Evolutionary conservation across 2,888 invertebrate species (phyloP).

Genomic region (Drosophila neutralis): DNA sequence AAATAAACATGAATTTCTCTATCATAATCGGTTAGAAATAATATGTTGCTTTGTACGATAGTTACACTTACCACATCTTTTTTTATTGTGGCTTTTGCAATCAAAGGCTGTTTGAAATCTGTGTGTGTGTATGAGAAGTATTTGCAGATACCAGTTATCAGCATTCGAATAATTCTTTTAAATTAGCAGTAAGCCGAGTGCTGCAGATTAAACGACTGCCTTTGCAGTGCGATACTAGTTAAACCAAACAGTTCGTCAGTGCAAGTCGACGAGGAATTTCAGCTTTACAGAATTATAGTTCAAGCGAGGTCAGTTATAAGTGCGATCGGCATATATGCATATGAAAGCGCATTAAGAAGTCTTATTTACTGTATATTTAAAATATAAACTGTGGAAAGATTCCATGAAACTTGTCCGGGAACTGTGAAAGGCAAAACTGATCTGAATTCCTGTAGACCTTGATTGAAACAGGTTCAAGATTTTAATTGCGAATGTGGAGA

Average conservation of each 20-base stretch:
- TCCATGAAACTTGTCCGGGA: constrained; percentile 4
- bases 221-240: constrained; percentile 11
- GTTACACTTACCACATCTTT: constrained; percentile 6
- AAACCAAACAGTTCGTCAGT: constrained; percentile 10
- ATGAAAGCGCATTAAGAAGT: background rate
- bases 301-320: constrained; percentile 44
- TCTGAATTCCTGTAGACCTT: constrained; percentile 38
- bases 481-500: background rate
- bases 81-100: constrained; percentile 15
- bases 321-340: constrained; percentile 14
- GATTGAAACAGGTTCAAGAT: constrained; percentile 37
- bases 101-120: constrained; percentile 21
- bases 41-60: background rate
- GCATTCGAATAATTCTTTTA: constrained; percentile 27
- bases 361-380: constrained; percentile 1
- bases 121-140: constrained; percentile 7
- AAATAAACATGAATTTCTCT: background rate
- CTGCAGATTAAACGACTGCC: constrained; percentile 19
- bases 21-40: background rate
- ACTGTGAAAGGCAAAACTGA: constrained; percentile 7
- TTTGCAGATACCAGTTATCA: constrained; percentile 48
- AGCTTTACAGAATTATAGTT: background rate
- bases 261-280: constrained; percentile 1
- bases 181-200: constrained; percentile 14
- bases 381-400: constrained; percentile 18